Percentiles rank a stretch among this genome's conserved stretches.
phyloP scores from a whole-genome alignment of 2,888 invertebrate genomes.

The Hofmannophila pseudospretella region DNA sequence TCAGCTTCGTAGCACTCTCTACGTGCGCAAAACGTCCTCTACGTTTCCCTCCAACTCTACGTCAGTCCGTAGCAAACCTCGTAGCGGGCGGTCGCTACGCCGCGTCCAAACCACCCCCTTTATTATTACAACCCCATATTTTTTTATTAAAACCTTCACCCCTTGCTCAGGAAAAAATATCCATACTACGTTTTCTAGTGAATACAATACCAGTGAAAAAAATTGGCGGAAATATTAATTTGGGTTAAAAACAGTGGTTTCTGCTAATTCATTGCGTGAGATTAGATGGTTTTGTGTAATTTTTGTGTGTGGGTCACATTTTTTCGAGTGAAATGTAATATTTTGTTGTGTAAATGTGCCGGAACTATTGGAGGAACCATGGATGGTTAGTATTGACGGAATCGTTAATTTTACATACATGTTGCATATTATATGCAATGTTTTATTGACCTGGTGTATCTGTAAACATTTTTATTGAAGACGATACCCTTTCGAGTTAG shows the following conservation, averaged over 20 bases:
- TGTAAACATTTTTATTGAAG: no score
- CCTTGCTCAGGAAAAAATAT: no score
- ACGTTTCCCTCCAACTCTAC: constrained; percentile 15
- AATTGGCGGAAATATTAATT: no score
- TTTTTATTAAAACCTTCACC: constrained; percentile 2
- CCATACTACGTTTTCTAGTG: no score
- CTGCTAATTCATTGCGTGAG: constrained; percentile 19
- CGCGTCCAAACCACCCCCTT: neutral
- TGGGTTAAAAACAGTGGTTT: constrained; percentile 10
- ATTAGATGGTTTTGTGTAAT: constrained; percentile 25
- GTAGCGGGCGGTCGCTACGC: constrained; percentile 4
- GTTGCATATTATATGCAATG: no score
- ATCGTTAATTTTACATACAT: no score
- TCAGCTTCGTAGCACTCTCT: constrained; percentile 1
- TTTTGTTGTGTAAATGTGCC: constrained; percentile 3
- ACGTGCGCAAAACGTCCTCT: constrained; percentile 17
- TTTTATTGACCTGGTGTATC: no score
- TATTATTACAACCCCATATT: constrained; percentile 4
- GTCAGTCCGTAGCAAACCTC: constrained; percentile 15
- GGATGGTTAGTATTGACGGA: neutral
- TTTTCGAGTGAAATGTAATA: constrained; percentile 1
- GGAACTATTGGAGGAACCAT: neutral
- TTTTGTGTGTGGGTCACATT: constrained; percentile 8
- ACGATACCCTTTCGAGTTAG: no score
- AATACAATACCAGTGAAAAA: no score